Evolutionary conservation across 2,888 invertebrate genomes (phyloP), one percentile per base, ranked within the genome.

Genomic region (Choristoneura rosaceana): DNA sequence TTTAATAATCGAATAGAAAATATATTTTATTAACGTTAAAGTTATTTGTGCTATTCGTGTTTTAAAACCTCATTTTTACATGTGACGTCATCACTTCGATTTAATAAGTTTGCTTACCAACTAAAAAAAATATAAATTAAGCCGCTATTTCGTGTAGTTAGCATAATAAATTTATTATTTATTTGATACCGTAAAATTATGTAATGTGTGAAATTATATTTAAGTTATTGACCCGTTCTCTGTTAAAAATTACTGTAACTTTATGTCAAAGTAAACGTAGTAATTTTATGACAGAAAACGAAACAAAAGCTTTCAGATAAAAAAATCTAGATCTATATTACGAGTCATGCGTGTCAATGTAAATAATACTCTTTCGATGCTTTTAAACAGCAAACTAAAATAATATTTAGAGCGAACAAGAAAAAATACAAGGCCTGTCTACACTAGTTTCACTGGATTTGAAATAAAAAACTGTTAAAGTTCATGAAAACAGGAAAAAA

Each of bases 51-150:
- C 68, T 73, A 64, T 69, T 43, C 33, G 58, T 52, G 68, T 73
- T 68, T 38, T 50, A 38, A 55, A 55, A 52, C 52, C 9, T 67
- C 25, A 67, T 38, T 68, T 41, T 41, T 58, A 68, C 62, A 59
- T 59, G 68, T 69, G 59, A 63, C 70, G 38, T 55, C 63, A 58
- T 73, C 71, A 64, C 68, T 64, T 67, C 38, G 25, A 43, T 69
- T 68, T 59, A 73, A 68, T 61, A 17, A 33, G 41, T 71, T 67
- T 1, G 45, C 63, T 69, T 73, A 73, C 14, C 0, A 71, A 73
- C 64, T 73, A 69, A 69, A 63, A 45, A 38, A 63, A 64, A 69
- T 69, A 73, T 69, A 73, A 69, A 69, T 71, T 68, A 73, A 69
- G 69, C 69, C 73, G 73, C 68, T 73, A 69, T 69, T 64, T 68